Percentiles rank a stretch among this genome's conserved stretches.
Conservation (phyloP, 2,888 invertebrate genomes). For the Polymixis flavicincta region DNA sequence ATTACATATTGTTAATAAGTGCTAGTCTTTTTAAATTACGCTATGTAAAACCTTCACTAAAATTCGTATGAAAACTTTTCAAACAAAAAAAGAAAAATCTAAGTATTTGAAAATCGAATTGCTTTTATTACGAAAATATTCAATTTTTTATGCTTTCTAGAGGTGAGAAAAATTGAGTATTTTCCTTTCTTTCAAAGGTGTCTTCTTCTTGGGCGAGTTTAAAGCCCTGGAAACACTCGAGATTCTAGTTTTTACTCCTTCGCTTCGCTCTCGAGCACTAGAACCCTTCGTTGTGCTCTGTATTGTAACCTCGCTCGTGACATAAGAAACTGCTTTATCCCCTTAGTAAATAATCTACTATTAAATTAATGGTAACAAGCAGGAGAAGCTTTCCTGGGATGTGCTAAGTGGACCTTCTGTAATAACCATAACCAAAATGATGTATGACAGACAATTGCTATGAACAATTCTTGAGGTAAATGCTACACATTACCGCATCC, state of each 20-base stretch:
- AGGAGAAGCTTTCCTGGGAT: neutral
- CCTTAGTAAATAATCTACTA: neutral
- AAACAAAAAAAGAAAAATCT: no score
- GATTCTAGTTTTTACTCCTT: no score
- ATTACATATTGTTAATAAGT: neutral
- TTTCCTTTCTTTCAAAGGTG: no score
- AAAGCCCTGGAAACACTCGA: neutral
- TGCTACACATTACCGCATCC: neutral
- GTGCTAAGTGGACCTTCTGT: neutral
- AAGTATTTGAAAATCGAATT: neutral
- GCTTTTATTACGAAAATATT: no score
- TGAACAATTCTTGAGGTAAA: neutral
- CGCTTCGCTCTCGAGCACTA: neutral
- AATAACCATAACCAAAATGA: neutral
- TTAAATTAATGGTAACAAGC: neutral
- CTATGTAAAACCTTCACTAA: neutral
- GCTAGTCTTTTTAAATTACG: neutral
- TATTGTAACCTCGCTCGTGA: neutral
- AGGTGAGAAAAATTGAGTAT: no score
- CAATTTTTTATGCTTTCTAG: no score
- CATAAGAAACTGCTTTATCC: neutral
- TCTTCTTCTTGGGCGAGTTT: neutral
- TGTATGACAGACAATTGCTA: conserved; percentile 12
- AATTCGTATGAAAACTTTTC: neutral
- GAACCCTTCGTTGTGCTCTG: neutral